These are phyloP conservation scores for Apis cerana DNA, from an alignment of 1,140 invertebrate genomes.

Conservation along the genomic window DNA sequence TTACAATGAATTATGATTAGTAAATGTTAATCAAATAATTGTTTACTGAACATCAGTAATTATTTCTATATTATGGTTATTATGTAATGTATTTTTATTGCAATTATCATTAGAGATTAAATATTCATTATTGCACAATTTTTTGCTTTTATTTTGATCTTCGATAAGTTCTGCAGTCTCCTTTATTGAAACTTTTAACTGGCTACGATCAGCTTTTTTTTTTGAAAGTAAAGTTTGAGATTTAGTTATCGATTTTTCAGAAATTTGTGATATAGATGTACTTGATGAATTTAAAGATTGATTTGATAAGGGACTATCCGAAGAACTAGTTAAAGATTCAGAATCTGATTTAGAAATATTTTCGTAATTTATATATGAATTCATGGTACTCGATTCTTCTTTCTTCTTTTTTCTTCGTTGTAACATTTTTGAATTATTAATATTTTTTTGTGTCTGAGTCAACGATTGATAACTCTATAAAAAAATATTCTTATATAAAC, in stretches of 20 bases:
- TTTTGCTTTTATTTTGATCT: constrained; percentile 76
- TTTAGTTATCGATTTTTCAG: constrained; percentile 65
- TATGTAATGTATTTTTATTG: constrained; percentile 7
- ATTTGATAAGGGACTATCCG: constrained; percentile 65
- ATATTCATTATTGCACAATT: constrained; percentile 37
- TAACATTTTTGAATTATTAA: neutral
- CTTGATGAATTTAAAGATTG: constrained; percentile 69
- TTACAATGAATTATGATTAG: neutral
- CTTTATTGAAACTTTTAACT: constrained; percentile 81
- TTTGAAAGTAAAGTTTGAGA: constrained; percentile 59
- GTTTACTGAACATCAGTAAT: neutral
- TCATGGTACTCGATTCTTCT: constrained; percentile 67
- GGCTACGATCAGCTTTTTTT: constrained; percentile 75
- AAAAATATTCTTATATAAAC: neutral
- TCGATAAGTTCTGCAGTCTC: constrained; percentile 81
- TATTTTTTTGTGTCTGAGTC: constrained; percentile 45
- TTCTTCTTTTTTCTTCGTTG: constrained; percentile 61
- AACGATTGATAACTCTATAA: constrained; percentile 72
- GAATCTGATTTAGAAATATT: constrained; percentile 72
- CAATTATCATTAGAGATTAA: constrained; percentile 14
- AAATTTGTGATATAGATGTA: constrained; percentile 56
- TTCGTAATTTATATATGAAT: constrained; percentile 70
- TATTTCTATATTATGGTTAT: neutral
- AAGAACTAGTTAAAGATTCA: constrained; percentile 73
- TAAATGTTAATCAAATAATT: neutral